Percentiles rank a stretch among this genome's conserved stretches.
These are phyloP conservation scores for Notothenia rossii DNA, from an alignment of 2,113 vertebrate species.

Conservation along the genomic window DNA sequence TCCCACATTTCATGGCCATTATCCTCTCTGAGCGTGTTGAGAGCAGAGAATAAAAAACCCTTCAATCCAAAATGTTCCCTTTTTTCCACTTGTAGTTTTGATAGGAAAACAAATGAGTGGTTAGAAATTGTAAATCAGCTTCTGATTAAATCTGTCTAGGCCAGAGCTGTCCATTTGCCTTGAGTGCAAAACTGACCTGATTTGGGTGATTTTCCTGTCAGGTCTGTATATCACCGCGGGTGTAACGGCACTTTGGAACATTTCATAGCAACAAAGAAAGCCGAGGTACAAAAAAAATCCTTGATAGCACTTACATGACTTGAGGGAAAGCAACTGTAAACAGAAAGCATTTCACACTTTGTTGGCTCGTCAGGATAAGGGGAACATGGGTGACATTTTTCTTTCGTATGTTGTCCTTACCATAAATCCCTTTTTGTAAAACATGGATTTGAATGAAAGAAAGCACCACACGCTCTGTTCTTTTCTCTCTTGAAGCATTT, in stretches of 20 bases:
- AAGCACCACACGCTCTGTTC: slow-evolving; percentile 23
- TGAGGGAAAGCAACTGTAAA: not conserved
- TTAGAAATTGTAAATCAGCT: slow-evolving; percentile 68
- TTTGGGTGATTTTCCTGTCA: slow-evolving; percentile 70
- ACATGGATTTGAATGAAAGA: slow-evolving; percentile 47
- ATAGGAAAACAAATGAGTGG: slow-evolving; percentile 60
- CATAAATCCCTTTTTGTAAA: slow-evolving; percentile 22
- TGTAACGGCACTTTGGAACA: slow-evolving; percentile 48
- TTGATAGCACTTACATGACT: slow-evolving; percentile 22
- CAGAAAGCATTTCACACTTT: not conserved
- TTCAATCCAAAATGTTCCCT: slow-evolving; percentile 2
- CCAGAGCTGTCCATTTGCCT: slow-evolving; percentile 66
- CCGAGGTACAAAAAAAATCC: slow-evolving; percentile 29
- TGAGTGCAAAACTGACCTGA: slow-evolving; percentile 70
- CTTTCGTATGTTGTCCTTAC: too few species aligned
- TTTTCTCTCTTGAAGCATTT: slow-evolving; percentile 44
- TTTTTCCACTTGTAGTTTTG: slow-evolving; percentile 31
- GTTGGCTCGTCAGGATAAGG: slow-evolving; percentile 10
- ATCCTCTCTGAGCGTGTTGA: slow-evolving; percentile 8
- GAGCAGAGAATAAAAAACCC: slow-evolving; percentile 23
- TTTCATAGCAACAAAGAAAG: slow-evolving; percentile 55
- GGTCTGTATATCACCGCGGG: slow-evolving; percentile 53
- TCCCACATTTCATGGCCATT: slow-evolving; percentile 25
- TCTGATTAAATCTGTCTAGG: slow-evolving; percentile 69
- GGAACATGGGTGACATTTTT: too few species aligned